Evolutionary conservation across 2,888 invertebrate species (phyloP), one percentile per base, ranked within the genome.

Genomic region (Himalopsyche japonica): DNA sequence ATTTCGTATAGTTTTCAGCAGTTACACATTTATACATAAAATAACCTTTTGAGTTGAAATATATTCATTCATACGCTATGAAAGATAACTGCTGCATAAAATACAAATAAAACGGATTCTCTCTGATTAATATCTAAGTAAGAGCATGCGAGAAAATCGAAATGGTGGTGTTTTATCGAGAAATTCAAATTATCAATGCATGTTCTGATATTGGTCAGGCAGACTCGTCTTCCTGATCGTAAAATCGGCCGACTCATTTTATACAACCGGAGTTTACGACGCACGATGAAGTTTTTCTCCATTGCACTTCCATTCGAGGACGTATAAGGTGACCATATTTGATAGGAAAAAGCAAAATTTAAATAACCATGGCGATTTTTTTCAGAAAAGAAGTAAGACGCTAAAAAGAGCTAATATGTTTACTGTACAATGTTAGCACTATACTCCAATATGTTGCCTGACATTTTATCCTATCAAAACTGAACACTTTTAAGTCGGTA

Each of bases 181-280:
- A 57, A 85, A 85, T 85, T 85, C 81, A 81, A 85, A 85, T 85
- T 83, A 85, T 82, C 77, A 81, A 85, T 83, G 81, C 79, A 64
- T 32, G 83, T 79, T 27, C 81, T 78, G 80, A 57, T 83, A 47
- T 81, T 37, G 81, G 79, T 76, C 84, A 82, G 30, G 70, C 76
- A 37, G 30, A 49, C 78, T 76, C 47, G 48, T 30, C 77, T 27
- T 47, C 27, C 70, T 43, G 80, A 30, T 83, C 85, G 85, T 85
- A 85, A 85, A 83, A 83, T 64, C 48, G 76, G 48, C 64, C 85
- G 77, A 77, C 78, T 81, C 83, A 80, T 81, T 79, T 85, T 85
- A 80, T 81, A 85, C 80, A 83, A 76, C 76, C 30, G 30, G 81
- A 83, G 79, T 85, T 85, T 85, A 85, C 83, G 81, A 83, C 85